Base-by-base conservation (phyloP, 92 coral and sea anemone species). In the Zoanthus sansibaricus region DNA sequence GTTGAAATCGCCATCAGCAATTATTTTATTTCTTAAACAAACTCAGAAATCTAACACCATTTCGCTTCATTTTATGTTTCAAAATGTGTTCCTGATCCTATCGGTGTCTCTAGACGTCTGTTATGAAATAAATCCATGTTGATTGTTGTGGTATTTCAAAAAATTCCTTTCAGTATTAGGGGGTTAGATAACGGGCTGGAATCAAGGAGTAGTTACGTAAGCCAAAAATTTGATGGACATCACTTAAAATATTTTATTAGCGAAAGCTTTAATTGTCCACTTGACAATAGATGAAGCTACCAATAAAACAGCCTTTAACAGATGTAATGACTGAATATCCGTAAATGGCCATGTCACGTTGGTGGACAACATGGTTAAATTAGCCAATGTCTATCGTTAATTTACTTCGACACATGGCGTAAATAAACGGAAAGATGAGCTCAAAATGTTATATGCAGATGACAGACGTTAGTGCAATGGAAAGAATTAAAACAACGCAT, bases 401-500 rank as follows among this genome's bases (percentile, higher is more conserved):
- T 62, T 61, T 30, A 33, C 51, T 25, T 32, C 30, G 30, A 20
- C 72, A 3, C 21, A 32, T 13, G 30, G 18, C 51, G 71, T 78
- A 66, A 58, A 18, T 14, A 17, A 48, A 21, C 47, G 15, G 75
- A 80, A 44, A 80, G 59, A 46, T 69, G 61, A 67, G 73, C 61
- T 16, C 51, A 49, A 49, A 7, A 49, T 49, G 12, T 67, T 48
- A 44, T 46, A 62, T 62, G 69, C 69, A 47, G 73, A 45, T 80
- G 85, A 80, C 85, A 66, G 85, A 80, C 46, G 62, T 46, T 49
- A 25, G 7, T 72, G 75, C 75, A 68, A 66, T 80, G 75, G 62
- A 18, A 64, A 51, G 85, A 80, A 80, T 80, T 80, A 80, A 58
- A 80, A 80, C 66, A 80, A 80, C 85, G 85, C 75, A 80, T 16